Conservation (phyloP, 1,140 invertebrate genomes). For the Charaxes varanes region DNA sequence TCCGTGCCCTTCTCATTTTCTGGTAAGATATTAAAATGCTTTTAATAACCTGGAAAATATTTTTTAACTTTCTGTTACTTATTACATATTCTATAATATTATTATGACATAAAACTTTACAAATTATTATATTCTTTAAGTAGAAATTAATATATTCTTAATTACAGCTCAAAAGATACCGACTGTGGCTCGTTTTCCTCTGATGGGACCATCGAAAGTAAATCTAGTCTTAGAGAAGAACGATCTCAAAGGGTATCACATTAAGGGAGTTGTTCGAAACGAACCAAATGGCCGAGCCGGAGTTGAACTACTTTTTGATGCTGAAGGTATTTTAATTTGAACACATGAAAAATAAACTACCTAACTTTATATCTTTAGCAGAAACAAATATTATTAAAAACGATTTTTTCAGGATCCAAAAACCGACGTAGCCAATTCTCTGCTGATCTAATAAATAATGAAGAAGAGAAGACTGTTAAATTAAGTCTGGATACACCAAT, state of each 20-base stretch:
- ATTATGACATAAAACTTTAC: too few species aligned
- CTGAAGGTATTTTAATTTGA: slow-evolving; percentile 73
- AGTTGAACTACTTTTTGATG: slow-evolving; percentile 80
- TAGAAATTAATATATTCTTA: slow-evolving; percentile 63
- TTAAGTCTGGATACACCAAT: slow-evolving; percentile 76
- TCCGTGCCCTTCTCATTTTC: slow-evolving; percentile 72
- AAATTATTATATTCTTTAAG: neutral
- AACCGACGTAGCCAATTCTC: slow-evolving; percentile 76
- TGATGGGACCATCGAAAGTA: slow-evolving; percentile 78
- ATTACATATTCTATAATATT: too few species aligned
- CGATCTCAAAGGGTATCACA: slow-evolving; percentile 78
- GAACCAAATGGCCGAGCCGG: slow-evolving; percentile 41
- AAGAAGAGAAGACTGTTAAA: slow-evolving; percentile 74
- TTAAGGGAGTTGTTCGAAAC: slow-evolving; percentile 64
- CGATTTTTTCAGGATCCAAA: slow-evolving; percentile 74
- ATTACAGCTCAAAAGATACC: slow-evolving; percentile 64
- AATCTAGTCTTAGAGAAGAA: slow-evolving; percentile 78
- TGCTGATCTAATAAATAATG: slow-evolving; percentile 58
- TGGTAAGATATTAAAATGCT: slow-evolving; percentile 29
- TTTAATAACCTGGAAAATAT: too few species aligned
- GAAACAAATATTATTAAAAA: too few species aligned
- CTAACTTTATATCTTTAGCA: slow-evolving; percentile 6
- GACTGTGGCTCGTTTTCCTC: slow-evolving; percentile 75
- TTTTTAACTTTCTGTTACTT: too few species aligned
- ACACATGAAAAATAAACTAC: too few species aligned